A percentile compares a stretch with the other conserved stretches of the same genome.
These are phyloP conservation scores for Sebastes taczanowskii DNA, from an alignment of 2,797 vertebrate genomes.

Conservation along the genomic window DNA sequence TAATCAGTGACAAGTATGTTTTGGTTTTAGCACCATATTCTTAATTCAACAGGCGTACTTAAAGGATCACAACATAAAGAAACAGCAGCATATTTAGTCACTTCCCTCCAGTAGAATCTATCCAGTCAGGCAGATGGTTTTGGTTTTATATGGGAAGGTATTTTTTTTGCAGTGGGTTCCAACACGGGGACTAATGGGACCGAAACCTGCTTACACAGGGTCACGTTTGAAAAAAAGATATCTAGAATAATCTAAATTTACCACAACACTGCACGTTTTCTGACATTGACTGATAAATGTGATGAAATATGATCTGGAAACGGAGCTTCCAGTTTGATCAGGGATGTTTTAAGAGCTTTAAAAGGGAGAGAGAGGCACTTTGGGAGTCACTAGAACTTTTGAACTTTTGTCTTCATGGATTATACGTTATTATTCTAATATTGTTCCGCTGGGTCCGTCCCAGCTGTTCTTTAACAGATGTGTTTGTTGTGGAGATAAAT, in stretches of 20 bases:
- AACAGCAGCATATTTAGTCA: not conserved
- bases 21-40: not conserved
- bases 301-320: not conserved
- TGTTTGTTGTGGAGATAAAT: not conserved
- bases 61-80: not conserved
- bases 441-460: not conserved
- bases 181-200: no score
- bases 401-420: not conserved
- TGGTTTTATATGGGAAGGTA: not conserved
- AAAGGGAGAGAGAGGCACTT: not conserved
- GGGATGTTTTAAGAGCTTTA: not conserved
- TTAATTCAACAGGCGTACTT: not conserved
- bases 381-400: not conserved
- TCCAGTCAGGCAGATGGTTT: not conserved
- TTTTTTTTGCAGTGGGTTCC: no score
- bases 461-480: not conserved
- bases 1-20: not conserved
- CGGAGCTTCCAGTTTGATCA: not conserved
- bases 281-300: not conserved
- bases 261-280: not conserved
- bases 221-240: not conserved
- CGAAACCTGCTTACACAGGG: not conserved
- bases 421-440: not conserved
- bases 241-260: not conserved
- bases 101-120: not conserved